Evolutionary conservation across 2,113 vertebrate genomes (phyloP), one percentile per base, ranked within the genome.

Genomic region (Uria aalge): DNA sequence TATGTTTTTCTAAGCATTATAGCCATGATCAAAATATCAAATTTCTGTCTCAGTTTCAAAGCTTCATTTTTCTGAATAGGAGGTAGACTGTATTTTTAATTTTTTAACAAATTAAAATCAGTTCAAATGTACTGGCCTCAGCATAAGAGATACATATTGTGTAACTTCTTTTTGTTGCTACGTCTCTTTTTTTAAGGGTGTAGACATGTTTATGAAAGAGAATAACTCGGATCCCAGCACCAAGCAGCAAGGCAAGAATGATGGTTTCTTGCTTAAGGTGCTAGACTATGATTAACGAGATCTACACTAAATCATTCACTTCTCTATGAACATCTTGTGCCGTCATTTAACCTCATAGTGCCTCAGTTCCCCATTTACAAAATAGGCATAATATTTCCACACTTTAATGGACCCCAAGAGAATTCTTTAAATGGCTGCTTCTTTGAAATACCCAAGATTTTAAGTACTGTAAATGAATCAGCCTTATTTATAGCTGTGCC

Each of bases 11-110:
- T 96, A 96, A 95, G 88, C 50, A 68, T 82, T 85, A 91, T 41
- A 83, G 30, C 85, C 8, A 4, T 85, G 56, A 68, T 64, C 23
- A 72, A 86, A 88, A 94, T 87, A 89, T 98, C 81, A 59, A 18
- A 79, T 97, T 94, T 95, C 90, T 29, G 34, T 94, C 90, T 97
- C 72, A 48, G n/a, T 96, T 97, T 96, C 94, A 97, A 95, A 97
- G 77, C 50, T 91, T 81, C 24, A 38, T 38, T 92, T 96, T 94
- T 78, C 69, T 85, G 64, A 95, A 78, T 63, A 91, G 63, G 68
- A 94, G 30, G 77, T 66, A 94, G 75, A 67, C 34, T 84, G 30
- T 83, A 63, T 48, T 93, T 97, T 95, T 93, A 93, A 88, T 79
- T 97, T 97, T 93, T 93, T 69, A 82, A 40, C 48, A 62, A 97